Evolutionary conservation across 1,140 invertebrate genomes (phyloP), one percentile per base, ranked within the genome.

Genomic region (Samia ricini): DNA sequence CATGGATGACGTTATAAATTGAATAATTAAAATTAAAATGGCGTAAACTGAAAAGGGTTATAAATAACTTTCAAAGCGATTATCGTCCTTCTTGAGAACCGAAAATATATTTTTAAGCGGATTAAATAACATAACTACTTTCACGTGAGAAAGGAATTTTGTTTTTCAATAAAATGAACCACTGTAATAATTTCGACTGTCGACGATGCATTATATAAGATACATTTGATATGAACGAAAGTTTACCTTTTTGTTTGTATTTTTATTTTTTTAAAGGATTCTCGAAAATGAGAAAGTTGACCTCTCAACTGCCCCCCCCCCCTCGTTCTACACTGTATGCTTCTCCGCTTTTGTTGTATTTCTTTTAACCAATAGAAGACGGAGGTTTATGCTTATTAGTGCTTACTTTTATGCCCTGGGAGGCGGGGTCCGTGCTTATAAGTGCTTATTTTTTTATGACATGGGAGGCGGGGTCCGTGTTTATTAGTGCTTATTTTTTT

Each of bases 11-110:
- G 33, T 15, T 15, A 42, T 15, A 42, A 12, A 42, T 15, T 12
- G 33, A 42, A 42, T 42, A 42, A 42, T 42, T 42, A 58, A 36
- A 58, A n/a, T 73, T 65, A 60, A 67, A 62, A 72, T n/a, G n/a
- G n/a, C 63, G 60, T 65, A 74, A 61, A 64, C 68, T 67, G 69
- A 66, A 69, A 58, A 59, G 55, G 24, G 67, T 71, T 69, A 68
- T 83, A 81, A 73, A 74, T 79, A 79, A 77, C 80, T 82, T 83
- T 82, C 74, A 74, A 76, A 75, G 66, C 75, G 76, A 79, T 76
- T 76, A 82, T 61, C 69, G 64, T 76, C 72, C 66, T 77, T 77
- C 73, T 72, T 64, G 66, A 68, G 63, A 62, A 61, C 62, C 64
- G 62, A 69, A 68, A 66, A 59, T 66, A 66, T 60, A 77, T 79